Base-by-base conservation (phyloP, 2,797 vertebrate species). In the Gambusia yucatana region DNA sequence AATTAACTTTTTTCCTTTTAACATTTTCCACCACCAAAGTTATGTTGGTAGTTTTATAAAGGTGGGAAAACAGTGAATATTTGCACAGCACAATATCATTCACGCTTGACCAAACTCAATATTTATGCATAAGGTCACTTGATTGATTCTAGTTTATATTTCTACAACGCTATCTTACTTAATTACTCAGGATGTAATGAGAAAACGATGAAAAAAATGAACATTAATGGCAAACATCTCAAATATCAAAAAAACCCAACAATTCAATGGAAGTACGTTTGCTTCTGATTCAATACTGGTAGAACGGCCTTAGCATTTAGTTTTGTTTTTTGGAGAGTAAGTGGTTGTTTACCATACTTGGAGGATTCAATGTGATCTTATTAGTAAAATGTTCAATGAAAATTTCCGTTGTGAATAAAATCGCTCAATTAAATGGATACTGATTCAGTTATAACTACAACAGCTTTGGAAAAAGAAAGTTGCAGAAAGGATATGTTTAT, bases 401-500 rank as follows among this genome's bases (percentile, higher is more conserved):
- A 16, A 71, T 43, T 43, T 44, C 25, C 28, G 25, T 52, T 7
- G 6, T 71, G 13, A 14, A 8, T 46, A 71, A 44, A 71, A 71
- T 71, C 1, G 0, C 67, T 71, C 13, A 71, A 28, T 47, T 1
- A 39, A 16, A n/a, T 41, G 20, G 8, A 67, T 47, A 48, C 28
- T 25, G 4, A 57, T 36, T 70, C 28, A 36, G 16, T 63, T 50
- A 55, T 71, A 17, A 57, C 0, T 65, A 43, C 6, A 72, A 16
- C 9, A 72, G 43, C 52, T 69, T 59, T 61, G 41, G 41, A 46
- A 33, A 46, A 30, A 33, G 28, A 59, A 28, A 52, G 50, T 61
- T 4, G n/a, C 52, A 76, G 25, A 48, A 17, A 59, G 77, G 14
- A 73, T 79, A 47, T 41, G 20, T 72, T 76, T 44, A 63, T 39